phyloP scores from a whole-genome alignment of 2,888 invertebrate species.

The Yponomeuta malinellus region DNA sequence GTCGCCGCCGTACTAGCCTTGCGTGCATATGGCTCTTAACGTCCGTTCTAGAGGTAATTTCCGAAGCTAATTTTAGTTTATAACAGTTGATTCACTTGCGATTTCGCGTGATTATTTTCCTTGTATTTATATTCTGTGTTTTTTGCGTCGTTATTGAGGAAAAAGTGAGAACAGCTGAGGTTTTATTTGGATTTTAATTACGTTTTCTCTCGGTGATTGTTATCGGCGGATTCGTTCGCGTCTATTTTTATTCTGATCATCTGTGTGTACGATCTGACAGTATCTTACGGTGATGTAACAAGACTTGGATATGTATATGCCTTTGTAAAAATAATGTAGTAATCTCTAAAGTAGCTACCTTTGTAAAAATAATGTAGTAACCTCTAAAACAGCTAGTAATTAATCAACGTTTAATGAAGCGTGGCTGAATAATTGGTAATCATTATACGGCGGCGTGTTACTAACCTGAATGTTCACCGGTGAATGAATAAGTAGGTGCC shows the following conservation, averaged over 20 bases:
- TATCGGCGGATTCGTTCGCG: no score
- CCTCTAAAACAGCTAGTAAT: not conserved
- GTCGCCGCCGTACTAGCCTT: not conserved
- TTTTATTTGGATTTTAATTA: no score
- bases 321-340: no score
- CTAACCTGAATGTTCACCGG: not conserved
- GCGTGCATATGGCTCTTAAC: not conserved
- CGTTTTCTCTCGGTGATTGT: no score
- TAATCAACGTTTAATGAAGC: not conserved
- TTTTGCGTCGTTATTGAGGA: no score
- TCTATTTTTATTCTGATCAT: no score
- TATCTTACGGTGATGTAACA: no score
- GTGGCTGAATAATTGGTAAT: not conserved
- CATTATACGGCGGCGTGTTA: not conserved
- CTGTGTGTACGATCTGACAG: no score
- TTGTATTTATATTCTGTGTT: not conserved
- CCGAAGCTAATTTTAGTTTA: not conserved
- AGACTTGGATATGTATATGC: no score
- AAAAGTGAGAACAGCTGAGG: no score
- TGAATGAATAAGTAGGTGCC: not conserved
- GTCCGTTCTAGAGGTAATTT: not conserved
- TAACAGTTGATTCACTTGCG: not conserved
- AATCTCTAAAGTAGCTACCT: not conserved
- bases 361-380: no score
- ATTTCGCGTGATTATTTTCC: not conserved